Percentiles rank a stretch among this genome's conserved stretches.
Conservation (phyloP, 2,797 vertebrate genomes). For the Acanthurus leucopareius region DNA sequence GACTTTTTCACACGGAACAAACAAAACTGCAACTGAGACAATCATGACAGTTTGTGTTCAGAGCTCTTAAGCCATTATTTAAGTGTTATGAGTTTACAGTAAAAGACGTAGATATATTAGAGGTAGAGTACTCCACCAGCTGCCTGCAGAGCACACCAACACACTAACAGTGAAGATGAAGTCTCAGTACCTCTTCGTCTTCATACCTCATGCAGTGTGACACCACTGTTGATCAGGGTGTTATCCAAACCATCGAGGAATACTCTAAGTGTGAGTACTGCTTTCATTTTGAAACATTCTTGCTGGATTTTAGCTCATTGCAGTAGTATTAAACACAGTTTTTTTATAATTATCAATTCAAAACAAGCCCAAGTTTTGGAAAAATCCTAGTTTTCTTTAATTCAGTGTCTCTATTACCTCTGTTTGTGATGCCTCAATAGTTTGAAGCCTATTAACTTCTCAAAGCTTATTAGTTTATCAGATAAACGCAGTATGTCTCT, state of each 20-base stretch:
- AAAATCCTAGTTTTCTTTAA: background rate
- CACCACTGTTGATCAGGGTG: constrained; percentile 46
- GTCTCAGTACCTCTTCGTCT: background rate
- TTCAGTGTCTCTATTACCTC: background rate
- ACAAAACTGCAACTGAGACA: background rate
- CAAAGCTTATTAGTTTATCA: background rate
- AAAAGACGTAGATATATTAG: background rate
- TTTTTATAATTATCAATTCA: too few relatives aligned
- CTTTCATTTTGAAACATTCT: background rate
- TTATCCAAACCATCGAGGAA: constrained; percentile 7
- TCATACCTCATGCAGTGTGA: background rate
- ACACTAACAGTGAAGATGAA: background rate
- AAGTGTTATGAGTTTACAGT: constrained; percentile 5
- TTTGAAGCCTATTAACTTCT: constrained; percentile 19
- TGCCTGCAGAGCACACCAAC: background rate
- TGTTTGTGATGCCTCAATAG: background rate
- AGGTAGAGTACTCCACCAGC: too few relatives aligned
- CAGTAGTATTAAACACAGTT: too few relatives aligned
- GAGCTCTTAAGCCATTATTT: background rate
- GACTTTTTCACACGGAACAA: background rate
- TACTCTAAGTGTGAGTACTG: background rate
- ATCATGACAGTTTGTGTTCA: background rate
- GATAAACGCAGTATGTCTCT: constrained; percentile 15
- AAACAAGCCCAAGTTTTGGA: too few relatives aligned
- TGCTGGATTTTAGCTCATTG: too few relatives aligned